A percentile compares a stretch with the other conserved stretches of the same genome.
These are phyloP conservation scores for Lysandra bellargus DNA, from an alignment of 2,888 invertebrate species.

Conservation along the genomic window DNA sequence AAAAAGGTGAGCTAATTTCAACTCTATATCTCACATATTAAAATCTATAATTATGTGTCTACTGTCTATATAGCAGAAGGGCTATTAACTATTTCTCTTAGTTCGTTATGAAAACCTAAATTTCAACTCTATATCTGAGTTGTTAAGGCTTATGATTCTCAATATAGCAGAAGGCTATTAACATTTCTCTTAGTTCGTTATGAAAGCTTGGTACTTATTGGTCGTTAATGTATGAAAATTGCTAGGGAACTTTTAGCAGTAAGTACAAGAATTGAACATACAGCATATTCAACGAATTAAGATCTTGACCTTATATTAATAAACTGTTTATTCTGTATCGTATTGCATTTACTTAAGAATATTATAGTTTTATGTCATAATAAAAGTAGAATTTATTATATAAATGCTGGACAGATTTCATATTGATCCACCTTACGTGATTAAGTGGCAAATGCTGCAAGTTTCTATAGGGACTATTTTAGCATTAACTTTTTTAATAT, in stretches of 20 bases:
- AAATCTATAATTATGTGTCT: neutral
- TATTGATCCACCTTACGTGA: neutral
- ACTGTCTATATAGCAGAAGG: neutral
- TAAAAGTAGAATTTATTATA: neutral
- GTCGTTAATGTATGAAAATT: neutral
- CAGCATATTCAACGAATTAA: neutral
- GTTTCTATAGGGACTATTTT: neutral
- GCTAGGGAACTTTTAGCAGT: neutral
- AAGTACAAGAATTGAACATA: neutral
- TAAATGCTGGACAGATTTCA: neutral
- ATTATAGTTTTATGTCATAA: neutral
- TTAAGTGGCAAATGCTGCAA: neutral
- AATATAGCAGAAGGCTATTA: neutral
- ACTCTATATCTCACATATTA: neutral
- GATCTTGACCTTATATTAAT: neutral
- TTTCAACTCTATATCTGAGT: neutral
- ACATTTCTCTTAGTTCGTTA: neutral
- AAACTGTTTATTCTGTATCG: neutral
- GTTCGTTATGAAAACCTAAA: neutral
- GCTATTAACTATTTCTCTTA: neutral
- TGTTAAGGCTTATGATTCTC: neutral
- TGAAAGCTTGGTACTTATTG: neutral
- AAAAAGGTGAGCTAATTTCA: conserved; percentile 89
- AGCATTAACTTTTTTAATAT: neutral
- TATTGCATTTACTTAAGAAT: neutral